These are phyloP conservation scores for Eucera pruinosa DNA, from an alignment of 2,888 invertebrate genomes.

Conservation along the genomic window DNA sequence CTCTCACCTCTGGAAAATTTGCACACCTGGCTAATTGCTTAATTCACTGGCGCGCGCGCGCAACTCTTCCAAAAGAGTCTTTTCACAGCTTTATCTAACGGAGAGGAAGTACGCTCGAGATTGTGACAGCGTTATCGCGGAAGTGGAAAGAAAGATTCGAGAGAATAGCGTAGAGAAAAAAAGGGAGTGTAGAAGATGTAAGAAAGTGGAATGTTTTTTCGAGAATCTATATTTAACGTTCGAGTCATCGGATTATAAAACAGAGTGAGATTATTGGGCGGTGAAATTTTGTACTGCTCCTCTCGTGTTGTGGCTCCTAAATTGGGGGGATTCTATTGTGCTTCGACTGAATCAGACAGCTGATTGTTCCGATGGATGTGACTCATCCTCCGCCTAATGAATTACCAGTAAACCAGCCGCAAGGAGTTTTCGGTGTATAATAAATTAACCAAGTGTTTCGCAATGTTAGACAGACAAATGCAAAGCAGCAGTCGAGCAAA, in stretches of 20 bases:
- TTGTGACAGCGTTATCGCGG: conserved; percentile 1
- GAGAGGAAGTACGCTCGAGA: background rate
- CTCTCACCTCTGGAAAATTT: background rate
- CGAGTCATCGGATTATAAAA: conserved; percentile 12
- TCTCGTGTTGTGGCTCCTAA: background rate
- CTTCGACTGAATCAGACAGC: background rate
- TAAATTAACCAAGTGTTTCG: background rate
- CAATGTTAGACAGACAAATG: background rate
- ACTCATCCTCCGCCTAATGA: conserved; percentile 18
- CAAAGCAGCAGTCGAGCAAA: background rate
- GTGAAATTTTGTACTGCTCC: background rate
- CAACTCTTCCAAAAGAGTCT: background rate
- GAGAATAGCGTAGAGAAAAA: background rate
- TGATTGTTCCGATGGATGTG: conserved; percentile 6
- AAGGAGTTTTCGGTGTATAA: no score
- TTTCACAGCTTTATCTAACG: background rate
- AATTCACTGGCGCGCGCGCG: no score
- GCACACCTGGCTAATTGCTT: background rate
- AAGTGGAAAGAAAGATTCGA: background rate
- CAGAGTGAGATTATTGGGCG: no score
- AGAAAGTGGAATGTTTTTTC: conserved; percentile 19
- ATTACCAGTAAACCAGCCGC: conserved; percentile 11
- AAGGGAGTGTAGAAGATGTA: background rate
- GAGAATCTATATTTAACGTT: conserved; percentile 21
- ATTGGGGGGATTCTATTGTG: background rate